phyloP scores from a whole-genome alignment of 2,888 invertebrate species.

The Stenotaenia linearis region DNA sequence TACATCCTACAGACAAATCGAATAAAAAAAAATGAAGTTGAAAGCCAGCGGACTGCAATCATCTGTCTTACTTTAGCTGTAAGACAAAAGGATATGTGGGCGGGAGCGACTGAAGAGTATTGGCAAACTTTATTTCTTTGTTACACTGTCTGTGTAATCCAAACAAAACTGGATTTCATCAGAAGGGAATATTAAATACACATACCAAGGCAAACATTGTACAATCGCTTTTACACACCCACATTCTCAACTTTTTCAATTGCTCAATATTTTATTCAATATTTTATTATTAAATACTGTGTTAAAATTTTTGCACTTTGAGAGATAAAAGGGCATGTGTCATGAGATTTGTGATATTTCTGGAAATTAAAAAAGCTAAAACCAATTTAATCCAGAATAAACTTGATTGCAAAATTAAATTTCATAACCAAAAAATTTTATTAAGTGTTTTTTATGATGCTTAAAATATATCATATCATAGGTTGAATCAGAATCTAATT shows the following conservation, averaged over 20 bases:
- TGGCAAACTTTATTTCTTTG: neutral
- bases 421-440: no score
- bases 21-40: neutral
- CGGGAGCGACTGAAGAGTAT: neutral
- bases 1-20: neutral
- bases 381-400: no score
- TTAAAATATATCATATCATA: neutral
- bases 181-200: neutral
- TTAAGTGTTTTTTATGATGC: neutral
- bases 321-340: no score
- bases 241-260: neutral
- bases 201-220: neutral
- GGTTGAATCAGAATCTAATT: neutral
- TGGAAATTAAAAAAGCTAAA: no score
- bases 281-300: no score
- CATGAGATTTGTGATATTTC: no score
- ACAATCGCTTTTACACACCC: neutral
- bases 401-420: no score
- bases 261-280: no score
- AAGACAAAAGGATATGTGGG: neutral
- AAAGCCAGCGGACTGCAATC: neutral
- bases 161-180: slow-evolving; percentile 23
- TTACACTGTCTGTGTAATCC: slow-evolving; percentile 1
- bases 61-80: neutral
- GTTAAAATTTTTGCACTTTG: no score